Evolutionary conservation across 2,113 vertebrate species (phyloP).

Genomic region (Odontophorus gujanensis): DNA sequence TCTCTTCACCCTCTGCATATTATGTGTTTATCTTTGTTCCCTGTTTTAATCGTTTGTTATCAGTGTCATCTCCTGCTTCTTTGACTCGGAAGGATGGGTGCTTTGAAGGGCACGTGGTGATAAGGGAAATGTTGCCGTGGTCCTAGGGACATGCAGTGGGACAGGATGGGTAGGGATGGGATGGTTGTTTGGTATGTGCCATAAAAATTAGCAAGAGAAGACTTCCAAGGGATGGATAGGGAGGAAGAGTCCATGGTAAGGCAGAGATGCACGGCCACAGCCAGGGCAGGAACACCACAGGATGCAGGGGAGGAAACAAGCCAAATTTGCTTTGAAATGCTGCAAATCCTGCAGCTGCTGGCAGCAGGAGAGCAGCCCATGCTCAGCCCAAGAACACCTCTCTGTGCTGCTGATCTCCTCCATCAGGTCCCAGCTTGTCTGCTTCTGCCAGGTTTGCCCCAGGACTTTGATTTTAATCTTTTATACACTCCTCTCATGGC

Average conservation of each 20-base stretch:
- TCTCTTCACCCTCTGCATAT: not conserved
- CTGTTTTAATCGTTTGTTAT: not conserved
- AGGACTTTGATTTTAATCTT: not conserved
- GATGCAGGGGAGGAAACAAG: not conserved
- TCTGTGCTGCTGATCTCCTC: not conserved
- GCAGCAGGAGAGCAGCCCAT: not conserved
- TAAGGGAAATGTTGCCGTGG: not conserved
- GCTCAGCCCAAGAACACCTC: not conserved
- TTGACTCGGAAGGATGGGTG: not conserved
- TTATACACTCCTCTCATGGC: not conserved
- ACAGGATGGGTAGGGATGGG: not conserved
- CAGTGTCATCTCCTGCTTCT: not conserved
- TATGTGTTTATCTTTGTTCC: too few species aligned
- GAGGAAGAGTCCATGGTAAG: not conserved
- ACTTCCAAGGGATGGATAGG: not conserved
- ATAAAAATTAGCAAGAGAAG: not conserved
- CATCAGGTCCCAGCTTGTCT: not conserved
- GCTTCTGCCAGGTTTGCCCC: not conserved
- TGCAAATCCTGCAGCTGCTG: not conserved
- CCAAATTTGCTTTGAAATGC: not conserved
- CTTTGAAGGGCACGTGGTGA: fast-evolving
- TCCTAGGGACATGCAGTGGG: not conserved
- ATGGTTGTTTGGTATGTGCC: not conserved
- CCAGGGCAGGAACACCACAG: not conserved
- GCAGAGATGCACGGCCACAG: not conserved